Percentiles rank a stretch among this genome's conserved stretches.
These are phyloP conservation scores for Pangasius macronema DNA, from an alignment of 2,797 vertebrate species.

Conservation along the genomic window DNA sequence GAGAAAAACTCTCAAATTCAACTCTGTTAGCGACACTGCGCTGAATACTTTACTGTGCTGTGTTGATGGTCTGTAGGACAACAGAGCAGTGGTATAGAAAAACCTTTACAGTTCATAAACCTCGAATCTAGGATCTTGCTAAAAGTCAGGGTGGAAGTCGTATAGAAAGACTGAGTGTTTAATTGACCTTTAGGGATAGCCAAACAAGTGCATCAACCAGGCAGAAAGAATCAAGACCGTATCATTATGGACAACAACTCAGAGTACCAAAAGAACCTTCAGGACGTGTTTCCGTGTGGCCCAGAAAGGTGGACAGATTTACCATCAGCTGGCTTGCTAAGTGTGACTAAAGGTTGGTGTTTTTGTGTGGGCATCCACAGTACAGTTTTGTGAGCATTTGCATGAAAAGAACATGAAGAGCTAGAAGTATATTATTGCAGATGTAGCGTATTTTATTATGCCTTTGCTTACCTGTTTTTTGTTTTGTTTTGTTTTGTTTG, in stretches of 20 bases:
- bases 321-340: constrained; percentile 38
- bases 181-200: constrained; percentile 59
- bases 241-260: constrained; percentile 69
- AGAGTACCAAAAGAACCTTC: constrained; percentile 68
- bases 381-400: background rate
- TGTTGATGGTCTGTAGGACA: background rate
- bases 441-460: background rate
- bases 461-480: constrained; percentile 10
- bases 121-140: background rate
- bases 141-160: background rate
- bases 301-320: constrained; percentile 66
- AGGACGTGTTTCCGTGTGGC: constrained; percentile 62
- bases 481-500: background rate
- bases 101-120: background rate
- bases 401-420: background rate
- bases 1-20: background rate
- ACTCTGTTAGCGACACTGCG: background rate
- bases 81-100: background rate
- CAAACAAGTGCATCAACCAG: constrained; percentile 63
- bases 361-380: background rate
- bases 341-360: constrained; percentile 36
- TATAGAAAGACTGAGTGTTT: background rate
- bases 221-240: constrained; percentile 53
- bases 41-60: background rate
- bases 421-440: background rate